These are phyloP conservation scores for Ptiloglossa arizonensis DNA, from an alignment of 1,140 invertebrate genomes.

Conservation along the genomic window DNA sequence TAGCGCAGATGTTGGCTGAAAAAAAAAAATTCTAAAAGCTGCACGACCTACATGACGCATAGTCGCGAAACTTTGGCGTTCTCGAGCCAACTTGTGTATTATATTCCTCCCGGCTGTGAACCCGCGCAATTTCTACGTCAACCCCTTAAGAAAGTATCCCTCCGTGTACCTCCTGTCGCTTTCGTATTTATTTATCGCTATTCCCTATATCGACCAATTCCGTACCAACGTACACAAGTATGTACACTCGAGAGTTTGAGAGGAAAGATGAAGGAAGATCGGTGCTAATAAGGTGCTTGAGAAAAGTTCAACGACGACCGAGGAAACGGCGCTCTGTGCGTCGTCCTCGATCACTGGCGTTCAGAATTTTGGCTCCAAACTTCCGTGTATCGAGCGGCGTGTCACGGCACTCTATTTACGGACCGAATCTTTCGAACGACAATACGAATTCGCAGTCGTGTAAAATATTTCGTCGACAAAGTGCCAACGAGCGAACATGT, in stretches of 20 bases:
- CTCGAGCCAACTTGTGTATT: slow-evolving; percentile 3
- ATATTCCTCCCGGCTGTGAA: background rate
- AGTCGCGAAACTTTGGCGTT: background rate
- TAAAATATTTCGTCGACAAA: background rate
- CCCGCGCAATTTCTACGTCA: background rate
- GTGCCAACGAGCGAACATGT: background rate
- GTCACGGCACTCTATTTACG: slow-evolving; percentile 7
- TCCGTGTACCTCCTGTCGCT: background rate
- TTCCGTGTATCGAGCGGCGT: slow-evolving; percentile 58
- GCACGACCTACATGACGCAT: slow-evolving; percentile 13
- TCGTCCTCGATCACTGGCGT: slow-evolving; percentile 65
- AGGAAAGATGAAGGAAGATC: slow-evolving; percentile 59
- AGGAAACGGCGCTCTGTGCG: slow-evolving; percentile 36
- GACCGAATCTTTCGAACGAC: background rate
- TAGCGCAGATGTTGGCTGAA: slow-evolving; percentile 32
- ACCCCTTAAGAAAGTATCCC: background rate
- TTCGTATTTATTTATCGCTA: background rate
- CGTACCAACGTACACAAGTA: background rate
- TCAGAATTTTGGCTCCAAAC: slow-evolving; percentile 54
- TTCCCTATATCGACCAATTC: background rate
- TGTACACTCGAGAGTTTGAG: slow-evolving; percentile 10
- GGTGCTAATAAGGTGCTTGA: slow-evolving; percentile 75
- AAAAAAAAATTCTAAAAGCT: slow-evolving; percentile 32
- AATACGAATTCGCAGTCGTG: background rate
- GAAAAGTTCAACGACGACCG: slow-evolving; percentile 61